Conservation (phyloP, 2,797 vertebrate species). For the Setipinna tenuifilis region DNA sequence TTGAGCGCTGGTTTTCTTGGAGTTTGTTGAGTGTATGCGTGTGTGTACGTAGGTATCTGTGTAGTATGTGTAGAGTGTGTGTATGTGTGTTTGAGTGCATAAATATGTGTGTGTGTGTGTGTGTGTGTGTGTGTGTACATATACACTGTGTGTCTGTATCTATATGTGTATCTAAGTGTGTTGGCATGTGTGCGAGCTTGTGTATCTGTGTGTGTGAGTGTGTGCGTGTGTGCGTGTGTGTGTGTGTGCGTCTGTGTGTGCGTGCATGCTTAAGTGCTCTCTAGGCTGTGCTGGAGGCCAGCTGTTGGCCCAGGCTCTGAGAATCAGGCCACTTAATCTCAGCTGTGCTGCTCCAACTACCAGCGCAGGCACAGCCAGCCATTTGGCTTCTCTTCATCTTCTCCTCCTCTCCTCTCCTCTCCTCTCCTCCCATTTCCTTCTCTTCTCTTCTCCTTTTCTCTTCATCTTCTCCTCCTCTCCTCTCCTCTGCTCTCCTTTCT, state of each 20-base stretch:
- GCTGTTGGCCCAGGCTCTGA: constrained; percentile 7
- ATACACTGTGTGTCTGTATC: not conserved
- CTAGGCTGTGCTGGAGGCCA: not conserved
- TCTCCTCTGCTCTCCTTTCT: no score
- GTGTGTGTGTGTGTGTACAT: not conserved
- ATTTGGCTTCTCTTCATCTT: no score
- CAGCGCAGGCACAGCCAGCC: not conserved
- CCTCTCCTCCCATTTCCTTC: no score
- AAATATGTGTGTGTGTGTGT: not conserved
- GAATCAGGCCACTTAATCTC: constrained; percentile 8
- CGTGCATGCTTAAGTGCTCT: not conserved
- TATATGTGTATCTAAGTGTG: not conserved
- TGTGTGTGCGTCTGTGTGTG: not conserved
- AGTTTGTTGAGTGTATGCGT: not conserved
- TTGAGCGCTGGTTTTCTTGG: no score
- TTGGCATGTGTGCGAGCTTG: not conserved
- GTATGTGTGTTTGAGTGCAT: not conserved
- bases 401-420: no score
- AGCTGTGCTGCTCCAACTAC: not conserved
- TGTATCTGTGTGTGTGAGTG: not conserved
- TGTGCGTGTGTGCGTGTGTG: not conserved
- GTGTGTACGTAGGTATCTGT: not conserved
- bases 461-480: no score
- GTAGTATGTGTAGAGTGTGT: no score
- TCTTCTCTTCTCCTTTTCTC: no score